Evolutionary conservation across 1,140 invertebrate species (phyloP), one percentile per base, ranked within the genome.

Genomic region (Uloborus diversus): DNA sequence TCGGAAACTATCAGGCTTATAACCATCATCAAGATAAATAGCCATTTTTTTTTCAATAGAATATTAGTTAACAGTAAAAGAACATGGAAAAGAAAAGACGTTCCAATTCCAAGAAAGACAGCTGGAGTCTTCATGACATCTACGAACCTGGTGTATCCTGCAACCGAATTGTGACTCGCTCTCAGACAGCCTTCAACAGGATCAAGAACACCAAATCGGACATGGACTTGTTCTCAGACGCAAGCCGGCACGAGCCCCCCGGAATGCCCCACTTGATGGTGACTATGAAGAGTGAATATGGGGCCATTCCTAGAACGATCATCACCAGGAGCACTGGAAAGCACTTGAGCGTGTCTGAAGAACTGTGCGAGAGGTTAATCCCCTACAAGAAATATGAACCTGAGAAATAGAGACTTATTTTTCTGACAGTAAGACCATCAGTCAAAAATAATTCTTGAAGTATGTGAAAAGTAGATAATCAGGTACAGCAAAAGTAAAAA

Each of bases 91-190:
- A n/a, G n/a, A n/a, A n/a, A n/a, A n/a, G n/a, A n/a, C n/a, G n/a
- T n/a, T n/a, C n/a, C n/a, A n/a, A n/a, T n/a, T n/a, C n/a, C n/a
- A 42, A 42, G 20, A 37, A 49, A 0, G 42, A 59, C 1, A 37
- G 5, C 1, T 76, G 71, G 71, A 37, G 23, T 27, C 3, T 0
- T 1, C 59, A 62, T 14, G 71, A 76, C 32, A 14, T 23, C 5
- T 76, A 76, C 27, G 14, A 3, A 14, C 28, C 42, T 17, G 71
- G 71, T 0, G 27, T 33, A 27, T 64, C 59, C 9, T 35, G 1
- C 14, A 64, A 35, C 30, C 49, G 71, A 17, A 65, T 76, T 5
- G 61, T 76, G 0, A 76, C 71, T 14, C 28, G 71, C 3, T 76
- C 71, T 53, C 71, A 76, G 23, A 76, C 59, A 2, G 42, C 42